Evolutionary conservation across 2,797 vertebrate species (phyloP).

Genomic region (Catamblyrhynchus diadema): DNA sequence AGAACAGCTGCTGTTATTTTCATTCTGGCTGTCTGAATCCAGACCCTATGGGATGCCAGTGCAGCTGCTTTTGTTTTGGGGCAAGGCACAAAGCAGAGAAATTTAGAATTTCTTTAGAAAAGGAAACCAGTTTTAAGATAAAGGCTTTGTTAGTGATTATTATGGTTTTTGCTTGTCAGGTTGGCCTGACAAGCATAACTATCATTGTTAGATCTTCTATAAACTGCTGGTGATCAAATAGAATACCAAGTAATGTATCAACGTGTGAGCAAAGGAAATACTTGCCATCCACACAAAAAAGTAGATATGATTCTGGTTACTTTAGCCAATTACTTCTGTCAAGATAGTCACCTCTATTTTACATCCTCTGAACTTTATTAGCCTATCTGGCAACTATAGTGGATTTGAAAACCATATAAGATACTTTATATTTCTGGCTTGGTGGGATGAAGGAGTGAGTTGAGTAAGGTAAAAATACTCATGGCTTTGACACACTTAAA

Average conservation of each 20-base stretch:
- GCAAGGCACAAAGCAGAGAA: background rate
- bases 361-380: background rate
- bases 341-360: background rate
- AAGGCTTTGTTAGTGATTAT: background rate
- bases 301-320: background rate
- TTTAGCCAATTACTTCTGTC: background rate
- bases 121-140: background rate
- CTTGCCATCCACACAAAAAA: background rate
- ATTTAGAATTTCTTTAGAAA: background rate
- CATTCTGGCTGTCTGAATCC: background rate
- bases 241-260: background rate
- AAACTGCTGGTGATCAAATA: background rate
- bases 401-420: background rate
- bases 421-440: background rate
- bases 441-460: background rate
- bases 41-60: background rate
- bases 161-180: background rate
- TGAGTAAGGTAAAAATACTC: background rate
- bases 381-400: background rate
- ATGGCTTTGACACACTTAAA: background rate
- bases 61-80: background rate
- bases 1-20: conserved; percentile 40
- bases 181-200: background rate
- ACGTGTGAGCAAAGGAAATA: background rate
- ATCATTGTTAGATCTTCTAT: background rate